Conservation (phyloP, 2,113 vertebrate species). For the Mellivora capensis region DNA sequence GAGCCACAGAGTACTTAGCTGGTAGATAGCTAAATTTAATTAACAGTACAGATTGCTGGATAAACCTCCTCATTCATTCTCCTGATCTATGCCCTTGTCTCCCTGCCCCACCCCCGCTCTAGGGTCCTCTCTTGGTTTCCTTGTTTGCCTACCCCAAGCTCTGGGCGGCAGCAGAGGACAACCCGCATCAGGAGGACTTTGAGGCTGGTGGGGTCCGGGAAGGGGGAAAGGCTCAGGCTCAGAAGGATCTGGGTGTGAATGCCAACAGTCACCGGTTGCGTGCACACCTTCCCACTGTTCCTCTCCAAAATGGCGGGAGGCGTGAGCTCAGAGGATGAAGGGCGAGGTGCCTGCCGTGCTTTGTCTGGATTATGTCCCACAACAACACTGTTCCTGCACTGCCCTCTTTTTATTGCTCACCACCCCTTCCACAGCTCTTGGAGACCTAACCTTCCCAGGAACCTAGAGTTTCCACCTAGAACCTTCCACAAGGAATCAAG, state of each 20-base stretch:
- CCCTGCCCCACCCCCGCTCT: not conserved
- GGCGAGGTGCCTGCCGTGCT: not conserved
- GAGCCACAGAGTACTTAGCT: conserved; percentile 15
- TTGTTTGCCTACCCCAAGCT: not conserved
- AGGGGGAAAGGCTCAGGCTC: no score
- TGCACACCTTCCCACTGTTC: not conserved
- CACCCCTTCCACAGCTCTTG: not conserved
- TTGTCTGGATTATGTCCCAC: not conserved
- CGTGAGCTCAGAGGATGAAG: not conserved
- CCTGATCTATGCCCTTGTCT: not conserved
- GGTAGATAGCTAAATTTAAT: conserved; percentile 48
- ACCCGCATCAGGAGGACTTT: not conserved
- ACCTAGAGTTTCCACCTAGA: not conserved
- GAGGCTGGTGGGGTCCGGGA: not conserved
- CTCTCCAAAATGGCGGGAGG: not conserved
- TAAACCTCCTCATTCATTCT: not conserved
- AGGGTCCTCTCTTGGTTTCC: not conserved
- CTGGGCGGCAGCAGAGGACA: not conserved
- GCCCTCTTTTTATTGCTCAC: not conserved
- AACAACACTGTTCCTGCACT: not conserved
- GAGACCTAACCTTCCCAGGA: not conserved
- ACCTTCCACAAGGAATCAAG: not conserved
- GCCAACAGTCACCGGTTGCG: accelerated
- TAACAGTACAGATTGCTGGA: conserved; percentile 17
- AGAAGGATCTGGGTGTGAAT: not conserved